Evolutionary conservation across 1,140 invertebrate genomes (phyloP).

Genomic region (Manduca sexta): DNA sequence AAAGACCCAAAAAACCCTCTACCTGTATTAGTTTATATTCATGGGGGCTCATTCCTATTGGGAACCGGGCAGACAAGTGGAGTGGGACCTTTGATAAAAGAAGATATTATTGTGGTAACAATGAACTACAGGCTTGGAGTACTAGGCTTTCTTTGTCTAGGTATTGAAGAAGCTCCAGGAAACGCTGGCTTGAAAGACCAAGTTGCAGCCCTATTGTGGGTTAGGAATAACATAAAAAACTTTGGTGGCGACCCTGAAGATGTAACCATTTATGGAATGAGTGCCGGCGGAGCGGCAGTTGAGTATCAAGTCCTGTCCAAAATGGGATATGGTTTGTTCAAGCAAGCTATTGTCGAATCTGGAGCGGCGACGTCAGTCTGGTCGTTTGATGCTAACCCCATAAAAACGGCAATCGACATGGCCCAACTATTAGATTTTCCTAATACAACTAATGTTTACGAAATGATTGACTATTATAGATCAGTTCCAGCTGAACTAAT

Average conservation of each 20-base stretch:
- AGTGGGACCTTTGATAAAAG: conserved; percentile 75
- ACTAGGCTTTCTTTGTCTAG: conserved; percentile 72
- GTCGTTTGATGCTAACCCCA: conserved; percentile 22
- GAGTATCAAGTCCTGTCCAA: conserved; percentile 32
- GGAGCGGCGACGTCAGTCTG: conserved; percentile 29
- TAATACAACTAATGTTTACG: conserved; percentile 41
- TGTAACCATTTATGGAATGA: conserved; percentile 85
- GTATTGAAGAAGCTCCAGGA: conserved; percentile 56
- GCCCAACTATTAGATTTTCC: conserved; percentile 22
- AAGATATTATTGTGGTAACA: conserved; percentile 79
- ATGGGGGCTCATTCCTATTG: conserved; percentile 64
- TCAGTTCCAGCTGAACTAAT: conserved; percentile 8
- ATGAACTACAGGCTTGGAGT: conserved; percentile 81
- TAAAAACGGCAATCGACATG: conserved; percentile 27
- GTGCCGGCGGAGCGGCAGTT: conserved; percentile 74
- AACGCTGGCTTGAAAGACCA: conserved; percentile 54
- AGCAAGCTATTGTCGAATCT: conserved; percentile 37
- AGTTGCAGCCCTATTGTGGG: conserved; percentile 47
- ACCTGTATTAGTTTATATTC: conserved; percentile 69
- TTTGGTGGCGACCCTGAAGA: conserved; percentile 83
- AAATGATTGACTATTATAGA: conserved; percentile 12
- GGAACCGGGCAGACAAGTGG: conserved; percentile 52
- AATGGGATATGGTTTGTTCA: conserved; percentile 60
- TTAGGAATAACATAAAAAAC: conserved; percentile 38
- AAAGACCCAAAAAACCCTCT: conserved; percentile 22